Percentiles rank a stretch among this genome's conserved stretches.
These are phyloP conservation scores for Stichopus horrens DNA, from an alignment of 53 echinoderm and acorn worm genomes.

Conservation along the genomic window DNA sequence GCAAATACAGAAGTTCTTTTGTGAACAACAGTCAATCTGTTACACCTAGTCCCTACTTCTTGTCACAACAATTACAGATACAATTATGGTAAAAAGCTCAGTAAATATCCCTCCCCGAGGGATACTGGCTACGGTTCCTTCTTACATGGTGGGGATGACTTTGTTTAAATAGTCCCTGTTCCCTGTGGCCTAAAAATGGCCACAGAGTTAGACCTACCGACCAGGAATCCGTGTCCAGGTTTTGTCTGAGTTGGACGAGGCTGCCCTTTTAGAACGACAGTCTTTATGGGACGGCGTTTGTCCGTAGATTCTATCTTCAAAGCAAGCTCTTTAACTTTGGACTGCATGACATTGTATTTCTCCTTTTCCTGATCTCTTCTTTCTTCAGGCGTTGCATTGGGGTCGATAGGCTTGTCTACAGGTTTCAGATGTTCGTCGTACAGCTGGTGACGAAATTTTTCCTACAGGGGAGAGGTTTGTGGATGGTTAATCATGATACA, in stretches of 20 bases:
- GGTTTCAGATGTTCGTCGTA: neutral
- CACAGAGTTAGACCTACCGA: neutral
- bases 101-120: no score
- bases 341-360: neutral
- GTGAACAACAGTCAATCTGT: no score
- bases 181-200: no score
- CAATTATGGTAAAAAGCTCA: no score
- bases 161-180: no score
- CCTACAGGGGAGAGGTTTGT: neutral
- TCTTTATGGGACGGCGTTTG: neutral
- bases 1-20: no score
- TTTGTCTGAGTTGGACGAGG: conserved; percentile 1
- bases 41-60: no score
- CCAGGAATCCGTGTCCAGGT: conserved; percentile 10
- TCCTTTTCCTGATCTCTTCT: neutral
- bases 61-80: no score
- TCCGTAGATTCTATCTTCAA: neutral
- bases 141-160: no score
- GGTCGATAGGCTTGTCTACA: neutral
- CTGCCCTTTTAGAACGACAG: conserved; percentile 7
- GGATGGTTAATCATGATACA: no score
- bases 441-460: neutral
- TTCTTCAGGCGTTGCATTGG: neutral
- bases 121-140: no score
- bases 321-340: neutral